Base-by-base conservation (phyloP, 1,140 invertebrate species). In the Triops cancriformis region DNA sequence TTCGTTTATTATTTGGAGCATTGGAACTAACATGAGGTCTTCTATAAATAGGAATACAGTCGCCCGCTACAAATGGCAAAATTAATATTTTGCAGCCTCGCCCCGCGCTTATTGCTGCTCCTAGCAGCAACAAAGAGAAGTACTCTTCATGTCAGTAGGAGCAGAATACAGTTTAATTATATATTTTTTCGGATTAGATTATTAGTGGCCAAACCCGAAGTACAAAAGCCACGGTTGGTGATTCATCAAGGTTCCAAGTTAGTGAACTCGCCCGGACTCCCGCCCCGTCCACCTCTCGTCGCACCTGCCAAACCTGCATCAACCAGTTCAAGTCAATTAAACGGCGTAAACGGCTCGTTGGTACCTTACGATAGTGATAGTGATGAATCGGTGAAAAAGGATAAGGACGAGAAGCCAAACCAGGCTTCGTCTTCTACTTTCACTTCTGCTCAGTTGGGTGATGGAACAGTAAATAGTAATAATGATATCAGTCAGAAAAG, bases 361-460 rank as follows among this genome's bases (percentile, higher is more conserved):
- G 77, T 78, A 72, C 77, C 77, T 73, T 78, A 78, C 28, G 77
- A 78, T 74, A 73, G 77, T 45, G 77, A 78, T 23, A 64, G 51
- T 23, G 51, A 64, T 77, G 51, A 72, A 77, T 28, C 51, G n/a
- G 76, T 76, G 14, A 37, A 76, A 26, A 64, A 76, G 12, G 26
- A 73, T 11, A 26, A 77, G n/a, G 51, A n/a, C 10, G 18, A 28
- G 31, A 76, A 45, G 26, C 23, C 75, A 6, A 43, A 10, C 75
- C 42, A 37, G 43, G n/a, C 18, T 4, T 23, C 74, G 26, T 26
- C 31, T 37, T 18, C 74, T 14, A 26, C 31, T 37, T 18, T 28
- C 10, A 26, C 9, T 18, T 43, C 37, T 26, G 23, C 74, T 76
- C 7, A 64, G n/a, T 74, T 18, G 26, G 81, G 31, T 82, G 12